Percentiles rank a stretch among this genome's conserved stretches.
Conservation (phyloP, 2,888 invertebrate genomes). For the Andrena flavipes region DNA sequence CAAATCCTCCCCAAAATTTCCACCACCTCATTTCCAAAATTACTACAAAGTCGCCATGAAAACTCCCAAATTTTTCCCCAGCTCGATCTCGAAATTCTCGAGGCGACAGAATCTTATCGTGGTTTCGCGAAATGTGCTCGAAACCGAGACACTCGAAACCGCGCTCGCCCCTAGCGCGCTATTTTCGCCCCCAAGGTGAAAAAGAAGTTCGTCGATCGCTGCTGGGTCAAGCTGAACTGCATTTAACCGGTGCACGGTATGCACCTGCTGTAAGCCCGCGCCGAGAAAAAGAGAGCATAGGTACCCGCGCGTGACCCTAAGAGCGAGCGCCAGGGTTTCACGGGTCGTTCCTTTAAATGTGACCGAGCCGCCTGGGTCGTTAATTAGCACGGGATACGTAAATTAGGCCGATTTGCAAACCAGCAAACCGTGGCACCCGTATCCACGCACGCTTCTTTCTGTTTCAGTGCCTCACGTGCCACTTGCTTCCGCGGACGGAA, state of each 20-base stretch:
- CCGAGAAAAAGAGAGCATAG: slow-evolving; percentile 31
- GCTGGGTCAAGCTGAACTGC: slow-evolving; percentile 40
- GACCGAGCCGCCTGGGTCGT: slow-evolving; percentile 26
- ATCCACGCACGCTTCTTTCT: not conserved
- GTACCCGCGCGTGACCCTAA: slow-evolving; percentile 52
- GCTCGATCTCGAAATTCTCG: too few relatives aligned
- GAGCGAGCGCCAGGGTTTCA: slow-evolving; percentile 4
- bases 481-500: not conserved
- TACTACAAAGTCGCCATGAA: too few relatives aligned
- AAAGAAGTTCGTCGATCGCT: slow-evolving; percentile 51
- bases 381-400: slow-evolving; percentile 43
- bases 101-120: too few relatives aligned
- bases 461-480: not conserved
- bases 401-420: slow-evolving; percentile 25
- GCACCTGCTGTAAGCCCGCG: slow-evolving; percentile 47
- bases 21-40: too few relatives aligned
- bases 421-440: not conserved
- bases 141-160: too few relatives aligned
- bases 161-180: slow-evolving; percentile 7
- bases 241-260: slow-evolving; percentile 28
- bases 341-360: slow-evolving; percentile 37
- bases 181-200: slow-evolving; percentile 51
- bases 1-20: too few relatives aligned
- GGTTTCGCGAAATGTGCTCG: too few relatives aligned
- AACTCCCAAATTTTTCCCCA: too few relatives aligned